A percentile compares a stretch with the other conserved stretches of the same genome.
phyloP scores from a whole-genome alignment of 64 coral and sea anemone genomes.

The Porites lutea region DNA sequence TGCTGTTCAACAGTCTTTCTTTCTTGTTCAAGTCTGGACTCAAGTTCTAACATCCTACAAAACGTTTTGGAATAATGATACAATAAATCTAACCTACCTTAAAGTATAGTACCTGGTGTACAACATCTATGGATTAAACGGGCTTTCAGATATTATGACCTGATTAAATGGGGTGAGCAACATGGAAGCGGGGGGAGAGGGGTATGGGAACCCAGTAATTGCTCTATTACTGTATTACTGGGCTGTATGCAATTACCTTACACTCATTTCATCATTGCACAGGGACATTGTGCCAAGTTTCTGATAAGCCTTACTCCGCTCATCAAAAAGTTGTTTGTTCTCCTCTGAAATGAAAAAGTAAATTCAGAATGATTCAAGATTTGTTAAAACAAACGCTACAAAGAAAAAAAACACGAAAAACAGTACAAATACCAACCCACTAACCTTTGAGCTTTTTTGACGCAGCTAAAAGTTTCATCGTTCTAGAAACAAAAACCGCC shows the following conservation, averaged over 20 bases:
- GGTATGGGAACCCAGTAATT: too few species aligned
- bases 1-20: conserved; percentile 13
- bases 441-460: conserved; percentile 87
- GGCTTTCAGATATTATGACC: too few species aligned
- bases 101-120: too few species aligned
- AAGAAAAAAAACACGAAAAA: background rate
- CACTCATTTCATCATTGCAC: conserved; percentile 32
- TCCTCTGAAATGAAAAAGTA: conserved; percentile 53
- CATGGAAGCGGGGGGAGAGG: too few species aligned
- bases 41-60: conserved; percentile 30
- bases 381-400: too few species aligned
- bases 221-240: too few species aligned
- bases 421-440: background rate
- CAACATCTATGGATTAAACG: too few species aligned
- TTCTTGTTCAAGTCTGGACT: conserved; percentile 25
- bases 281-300: conserved; percentile 84
- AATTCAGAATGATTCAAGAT: too few species aligned
- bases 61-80: background rate
- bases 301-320: conserved; percentile 74
- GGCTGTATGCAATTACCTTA: background rate
- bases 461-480: conserved; percentile 77
- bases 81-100: too few species aligned
- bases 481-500: conserved; percentile 32
- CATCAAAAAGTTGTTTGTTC: conserved; percentile 70
- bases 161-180: too few species aligned